Conservation (phyloP, 2,797 vertebrate genomes). For the Siniperca obscura region DNA sequence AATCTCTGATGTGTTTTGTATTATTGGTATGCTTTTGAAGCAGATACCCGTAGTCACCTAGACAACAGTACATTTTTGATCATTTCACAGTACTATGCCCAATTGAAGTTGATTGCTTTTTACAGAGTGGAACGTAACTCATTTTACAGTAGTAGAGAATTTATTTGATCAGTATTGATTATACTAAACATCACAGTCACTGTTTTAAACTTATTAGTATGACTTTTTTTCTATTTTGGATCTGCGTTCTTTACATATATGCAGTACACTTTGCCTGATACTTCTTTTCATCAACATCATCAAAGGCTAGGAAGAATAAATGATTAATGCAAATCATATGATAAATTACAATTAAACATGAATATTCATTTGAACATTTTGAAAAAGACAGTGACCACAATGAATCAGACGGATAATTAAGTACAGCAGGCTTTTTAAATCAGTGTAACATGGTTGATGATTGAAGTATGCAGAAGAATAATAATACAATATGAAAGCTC, state of each 20-base stretch:
- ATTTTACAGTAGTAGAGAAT: constrained; percentile 2
- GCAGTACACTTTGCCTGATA: background rate
- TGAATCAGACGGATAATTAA: constrained; percentile 6
- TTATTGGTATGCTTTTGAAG: constrained; percentile 39
- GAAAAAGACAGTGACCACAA: constrained; percentile 2
- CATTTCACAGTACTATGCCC: constrained; percentile 16
- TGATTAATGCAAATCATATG: constrained; percentile 24
- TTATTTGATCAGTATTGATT: constrained; percentile 11
- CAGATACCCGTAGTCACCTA: constrained; percentile 14
- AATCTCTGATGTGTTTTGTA: constrained; percentile 54
- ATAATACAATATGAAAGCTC: background rate
- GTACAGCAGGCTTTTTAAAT: constrained; percentile 6
- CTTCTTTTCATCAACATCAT: constrained; percentile 31
- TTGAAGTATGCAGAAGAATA: constrained; percentile 6
- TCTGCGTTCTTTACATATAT: background rate
- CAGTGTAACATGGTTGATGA: constrained; percentile 1
- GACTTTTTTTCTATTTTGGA: constrained; percentile 1
- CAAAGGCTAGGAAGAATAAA: constrained; percentile 33
- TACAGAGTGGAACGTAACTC: background rate
- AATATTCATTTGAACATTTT: constrained; percentile 5
- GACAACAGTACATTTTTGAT: constrained; percentile 39
- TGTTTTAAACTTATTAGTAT: background rate
- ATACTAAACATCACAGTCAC: background rate
- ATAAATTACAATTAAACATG: background rate
- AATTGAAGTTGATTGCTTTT: constrained; percentile 31